Percentiles rank a stretch among this genome's conserved stretches.
Conservation (phyloP, 2,888 invertebrate species). For the Tenthredo notha region DNA sequence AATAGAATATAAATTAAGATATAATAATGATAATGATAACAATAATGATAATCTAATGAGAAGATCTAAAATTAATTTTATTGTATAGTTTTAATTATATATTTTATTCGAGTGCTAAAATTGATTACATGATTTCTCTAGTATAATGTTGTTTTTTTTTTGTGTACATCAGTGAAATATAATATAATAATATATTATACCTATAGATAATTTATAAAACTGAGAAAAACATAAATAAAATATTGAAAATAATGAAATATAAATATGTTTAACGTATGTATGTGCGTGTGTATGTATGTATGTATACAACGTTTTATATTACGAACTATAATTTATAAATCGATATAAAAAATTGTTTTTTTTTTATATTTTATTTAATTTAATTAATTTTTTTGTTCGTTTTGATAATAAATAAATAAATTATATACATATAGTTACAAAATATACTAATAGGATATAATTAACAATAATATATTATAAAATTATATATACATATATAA, state of each 20-base stretch:
- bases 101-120: constrained; percentile 37
- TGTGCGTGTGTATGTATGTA: not conserved
- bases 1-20: not conserved
- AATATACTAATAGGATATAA: not conserved
- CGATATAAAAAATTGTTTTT: constrained; percentile 10
- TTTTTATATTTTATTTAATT: not conserved
- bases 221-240: not conserved
- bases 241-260: not conserved
- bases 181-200: not conserved
- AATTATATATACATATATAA: not conserved
- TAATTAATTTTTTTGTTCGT: not conserved
- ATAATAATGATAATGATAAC: not conserved
- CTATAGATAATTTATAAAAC: not conserved
- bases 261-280: not conserved
- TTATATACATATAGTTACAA: not conserved
- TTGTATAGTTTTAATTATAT: constrained; percentile 19
- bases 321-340: constrained; percentile 23
- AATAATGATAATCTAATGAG: not conserved
- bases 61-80: constrained; percentile 31
- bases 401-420: constrained; percentile 5
- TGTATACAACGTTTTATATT: not conserved
- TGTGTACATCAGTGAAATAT: not conserved
- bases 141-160: not conserved
- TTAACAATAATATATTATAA: constrained; percentile 3
- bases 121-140: constrained; percentile 33